phyloP scores from a whole-genome alignment of 2,113 vertebrate species.

The Pseudorasbora parva region DNA sequence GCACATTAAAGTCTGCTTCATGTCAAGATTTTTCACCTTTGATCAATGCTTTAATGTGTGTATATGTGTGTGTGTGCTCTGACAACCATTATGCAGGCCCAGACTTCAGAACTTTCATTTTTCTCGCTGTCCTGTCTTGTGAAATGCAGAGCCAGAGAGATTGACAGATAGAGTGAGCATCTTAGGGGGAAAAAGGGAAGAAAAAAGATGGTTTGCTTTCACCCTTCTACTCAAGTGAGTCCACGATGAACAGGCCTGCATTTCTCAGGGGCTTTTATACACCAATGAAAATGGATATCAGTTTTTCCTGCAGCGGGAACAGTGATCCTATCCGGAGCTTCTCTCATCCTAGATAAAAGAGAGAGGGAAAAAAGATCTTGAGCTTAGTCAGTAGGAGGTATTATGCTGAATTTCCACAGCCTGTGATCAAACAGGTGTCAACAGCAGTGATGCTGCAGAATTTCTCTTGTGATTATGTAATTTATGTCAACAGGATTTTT shows the following conservation, averaged over 20 bases:
- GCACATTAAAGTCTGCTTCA: constrained; percentile 44
- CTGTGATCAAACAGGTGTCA: constrained; percentile 40
- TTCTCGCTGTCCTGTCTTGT: neutral
- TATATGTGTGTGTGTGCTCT: constrained; percentile 3
- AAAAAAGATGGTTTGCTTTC: constrained; percentile 27
- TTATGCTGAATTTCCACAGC: constrained; percentile 10
- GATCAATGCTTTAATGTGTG: constrained; percentile 42
- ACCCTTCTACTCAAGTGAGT: constrained; percentile 6
- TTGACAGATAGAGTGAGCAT: constrained; percentile 35
- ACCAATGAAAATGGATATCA: constrained; percentile 6
- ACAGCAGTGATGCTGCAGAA: constrained; percentile 26
- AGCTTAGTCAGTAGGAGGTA: constrained; percentile 22
- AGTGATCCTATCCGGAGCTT: neutral
- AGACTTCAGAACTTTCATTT: constrained; percentile 39
- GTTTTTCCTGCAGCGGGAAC: constrained; percentile 1
- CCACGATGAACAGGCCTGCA: neutral
- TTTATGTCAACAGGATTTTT: constrained; percentile 7
- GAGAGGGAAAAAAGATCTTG: constrained; percentile 5
- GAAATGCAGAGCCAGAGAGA: constrained; percentile 20
- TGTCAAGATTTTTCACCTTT: constrained; percentile 42
- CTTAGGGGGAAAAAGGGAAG: neutral
- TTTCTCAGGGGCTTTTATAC: neutral
- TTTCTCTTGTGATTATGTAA: constrained; percentile 23
- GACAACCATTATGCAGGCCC: constrained; percentile 47
- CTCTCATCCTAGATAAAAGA: constrained; percentile 31